These are phyloP conservation scores for Tricholaema leucomelas DNA, from an alignment of 2,113 vertebrate species.

Conservation along the genomic window DNA sequence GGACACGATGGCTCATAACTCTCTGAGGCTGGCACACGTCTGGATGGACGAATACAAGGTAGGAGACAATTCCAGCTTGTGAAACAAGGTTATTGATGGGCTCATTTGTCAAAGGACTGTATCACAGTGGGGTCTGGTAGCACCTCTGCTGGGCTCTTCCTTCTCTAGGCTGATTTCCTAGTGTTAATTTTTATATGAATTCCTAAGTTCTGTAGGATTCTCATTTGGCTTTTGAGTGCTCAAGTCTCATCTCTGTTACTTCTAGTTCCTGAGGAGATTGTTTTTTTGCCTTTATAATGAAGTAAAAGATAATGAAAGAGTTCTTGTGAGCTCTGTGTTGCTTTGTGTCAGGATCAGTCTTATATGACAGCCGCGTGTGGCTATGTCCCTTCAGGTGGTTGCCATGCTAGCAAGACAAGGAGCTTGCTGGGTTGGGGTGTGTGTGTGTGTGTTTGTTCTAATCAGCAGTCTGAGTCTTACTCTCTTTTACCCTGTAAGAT, in stretches of 20 bases:
- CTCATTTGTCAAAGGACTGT: neutral
- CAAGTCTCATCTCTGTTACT: neutral
- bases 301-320: neutral
- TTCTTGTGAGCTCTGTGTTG: neutral
- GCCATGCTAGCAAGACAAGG: neutral
- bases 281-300: neutral
- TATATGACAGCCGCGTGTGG: accelerated
- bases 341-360: neutral
- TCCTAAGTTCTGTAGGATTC: neutral
- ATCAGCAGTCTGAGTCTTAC: neutral
- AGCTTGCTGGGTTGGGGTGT: neutral
- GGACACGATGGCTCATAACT: conserved; percentile 98
- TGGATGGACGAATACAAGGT: conserved; percentile 99
- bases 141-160: neutral
- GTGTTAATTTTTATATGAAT: neutral
- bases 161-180: neutral
- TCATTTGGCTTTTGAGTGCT: neutral
- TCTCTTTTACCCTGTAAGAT: neutral
- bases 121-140: neutral
- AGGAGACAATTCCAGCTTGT: neutral
- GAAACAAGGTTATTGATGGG: neutral
- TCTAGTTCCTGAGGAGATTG: neutral
- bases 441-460: neutral
- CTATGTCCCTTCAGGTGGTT: neutral
- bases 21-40: conserved; percentile 89